These are phyloP conservation scores for Calosoma granatense DNA, from an alignment of 1,140 invertebrate species.

Conservation along the genomic window DNA sequence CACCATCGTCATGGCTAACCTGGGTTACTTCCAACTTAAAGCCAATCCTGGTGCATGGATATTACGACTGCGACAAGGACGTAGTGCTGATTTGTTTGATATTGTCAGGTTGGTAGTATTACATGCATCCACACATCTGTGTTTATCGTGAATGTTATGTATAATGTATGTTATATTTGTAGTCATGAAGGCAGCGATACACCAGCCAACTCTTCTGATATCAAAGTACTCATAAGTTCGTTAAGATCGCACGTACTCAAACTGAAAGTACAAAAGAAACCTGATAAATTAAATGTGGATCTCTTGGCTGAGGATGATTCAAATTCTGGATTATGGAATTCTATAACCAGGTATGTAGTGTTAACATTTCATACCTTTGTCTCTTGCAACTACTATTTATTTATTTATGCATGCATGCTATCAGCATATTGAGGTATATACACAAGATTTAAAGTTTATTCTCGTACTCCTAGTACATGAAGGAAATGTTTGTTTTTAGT, in stretches of 20 bases:
- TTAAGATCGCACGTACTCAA: slow-evolving; percentile 87
- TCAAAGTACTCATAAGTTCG: slow-evolving; percentile 79
- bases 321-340: slow-evolving; percentile 79
- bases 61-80: slow-evolving; percentile 75
- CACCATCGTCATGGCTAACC: slow-evolving; percentile 99
- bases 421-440: slow-evolving; percentile 14
- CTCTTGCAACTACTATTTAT: slow-evolving; percentile 6
- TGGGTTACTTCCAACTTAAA: slow-evolving; percentile 96
- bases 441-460: neutral
- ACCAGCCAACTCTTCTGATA: slow-evolving; percentile 52
- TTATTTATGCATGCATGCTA: slow-evolving; percentile 15
- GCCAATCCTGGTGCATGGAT: slow-evolving; percentile 95
- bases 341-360: slow-evolving; percentile 72
- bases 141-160: neutral
- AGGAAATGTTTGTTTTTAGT: slow-evolving; percentile 33
- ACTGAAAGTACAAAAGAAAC: slow-evolving; percentile 80
- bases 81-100: slow-evolving; percentile 90
- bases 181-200: slow-evolving; percentile 70
- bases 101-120: slow-evolving; percentile 49
- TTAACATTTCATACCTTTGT: neutral
- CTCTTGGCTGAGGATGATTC: slow-evolving; percentile 70
- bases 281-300: slow-evolving; percentile 75
- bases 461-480: neutral
- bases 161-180: slow-evolving; percentile 18
- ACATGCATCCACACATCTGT: neutral